Evolutionary conservation across 2,797 vertebrate genomes (phyloP), one percentile per base, ranked within the genome.

Genomic region (Amphiprion clarkii): DNA sequence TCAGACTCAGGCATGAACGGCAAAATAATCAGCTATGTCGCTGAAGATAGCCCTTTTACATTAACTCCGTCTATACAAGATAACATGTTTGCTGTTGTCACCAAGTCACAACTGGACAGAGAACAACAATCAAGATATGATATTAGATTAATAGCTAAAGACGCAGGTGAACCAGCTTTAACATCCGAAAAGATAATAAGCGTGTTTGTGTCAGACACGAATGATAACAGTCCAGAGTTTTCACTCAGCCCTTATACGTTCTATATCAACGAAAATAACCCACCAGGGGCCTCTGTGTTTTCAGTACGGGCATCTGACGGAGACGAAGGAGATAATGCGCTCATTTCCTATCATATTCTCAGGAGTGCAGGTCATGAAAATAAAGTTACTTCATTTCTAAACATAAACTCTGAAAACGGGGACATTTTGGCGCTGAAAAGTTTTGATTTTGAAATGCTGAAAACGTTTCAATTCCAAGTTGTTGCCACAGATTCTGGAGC

Each of bases 191-290:
- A 90, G 65, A 90, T 64, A 1, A 64, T 95, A 36, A 79, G 65
- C 0, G 71, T 95, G 1, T 29, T 79, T 27, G 84, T 94, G 0
- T 91, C 91, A 23, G 94, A 94, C 72, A 79, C 40, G 4, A 95
- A 94, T 86, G 94, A 95, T 23, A 95, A 95, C 11, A 80, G 65
- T 7, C 94, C 94, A 0, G 21, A 63, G 29, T 95, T 95, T 86
- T 58, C 31, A 11, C 0, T 27, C 0, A 84, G 58, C 0, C 82
- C 87, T 0, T 94, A 94, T 46, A 83, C 60, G 0, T 92, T 94
- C 62, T 95, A 95, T 52, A 68, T 96, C 3, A 8, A 16, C 0
- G 94, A 92, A 72, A 93, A 92, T 40, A 91, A 91, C 16, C 1
- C 4, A 0, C 78, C 89, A 1, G 91, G 89, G 3, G 55, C 66